Evolutionary conservation across 2,113 vertebrate genomes (phyloP), one percentile per base, ranked within the genome.

Genomic region (Lepisosteus osseus): DNA sequence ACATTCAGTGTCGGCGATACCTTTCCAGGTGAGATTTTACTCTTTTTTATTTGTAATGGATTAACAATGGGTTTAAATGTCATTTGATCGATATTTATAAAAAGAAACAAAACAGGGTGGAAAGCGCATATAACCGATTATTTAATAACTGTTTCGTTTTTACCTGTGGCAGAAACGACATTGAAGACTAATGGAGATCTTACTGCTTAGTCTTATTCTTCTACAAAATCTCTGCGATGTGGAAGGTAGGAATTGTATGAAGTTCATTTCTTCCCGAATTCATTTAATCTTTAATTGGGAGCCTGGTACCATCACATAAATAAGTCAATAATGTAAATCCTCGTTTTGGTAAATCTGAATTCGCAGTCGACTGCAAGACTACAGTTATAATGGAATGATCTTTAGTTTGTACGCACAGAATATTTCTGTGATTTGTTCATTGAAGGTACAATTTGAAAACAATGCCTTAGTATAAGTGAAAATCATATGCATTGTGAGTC

Each of bases 171-270:
- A 87, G 81, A 90, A 94, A 87, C 77, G 83, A 87, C 85, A 91
- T 90, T 93, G 84, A 94, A 93, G 93, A 92, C 95, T 93, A 93
- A 99, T 99, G 96, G 96, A 95, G 95, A 92, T 94, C 92, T 87
- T 94, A 88, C 90, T 95, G 85, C 87, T 97, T 78, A 94, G 88
- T 89, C 91, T 97, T 86, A 83, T 96, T 91, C 92, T 99, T 82
- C 91, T 92, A 74, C 93, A 90, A 88, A 95, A 92, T 90, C 89
- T 92, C 87, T 83, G 83, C 86, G 80, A 83, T 79, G 95, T 89
- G 77, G 92, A 94, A 89, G 96, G 97, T 99, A 95, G 96, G 95
- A 69, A 63, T 2, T 17, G 54, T 40, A 69, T 54, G 51, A 17
- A 15, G 44, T 6, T 29, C 29, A 29, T 29, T 29, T 29, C 29